Evolutionary conservation across 2,888 invertebrate species (phyloP), one percentile per base, ranked within the genome.

Genomic region (Tipula unca): DNA sequence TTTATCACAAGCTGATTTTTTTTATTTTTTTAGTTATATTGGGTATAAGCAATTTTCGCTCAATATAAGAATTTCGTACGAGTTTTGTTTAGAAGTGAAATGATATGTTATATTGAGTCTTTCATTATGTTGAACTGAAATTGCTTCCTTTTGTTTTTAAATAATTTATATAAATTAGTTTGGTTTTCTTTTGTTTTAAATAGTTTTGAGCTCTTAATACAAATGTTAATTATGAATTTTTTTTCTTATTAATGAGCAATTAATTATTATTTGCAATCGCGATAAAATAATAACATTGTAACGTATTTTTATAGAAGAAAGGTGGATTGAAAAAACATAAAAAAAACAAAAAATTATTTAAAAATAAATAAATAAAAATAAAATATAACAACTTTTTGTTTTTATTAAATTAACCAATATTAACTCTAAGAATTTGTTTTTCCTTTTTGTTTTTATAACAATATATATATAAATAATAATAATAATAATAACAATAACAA

Each of bases 51-150:
- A 84, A 84, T 84, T 17, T 84, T 84, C 84, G 84, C 84, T 84
- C 84, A 84, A 84, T 84, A 84, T 84, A 84, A 36, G 10, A 48
- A n/a, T 36, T 36, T 84, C 36, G 20, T 84, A 32, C 32, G 20
- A 84, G n/a, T 84, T 36, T 84, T 29, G 82, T 29, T 82, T 39
- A 20, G 32, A 20, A 84, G 20, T 84, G 32, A 85, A 85, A 84
- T 86, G 86, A 86, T 86, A 86, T 86, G 86, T 85, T 86, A 86
- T 86, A 86, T 86, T 86, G 86, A 86, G 86, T 85, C 85, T 85
- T 85, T 86, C 36, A 25, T 85, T 85, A 39, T 85, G 29, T 85
- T 85, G 85, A 85, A 85, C 85, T 54, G 25, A 85, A 85, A 85
- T 85, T 85, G 85, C 85, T 85, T 85, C 29, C 5, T 36, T 84